Conservation (phyloP, 2,888 invertebrate genomes). For the Thecophora atra region DNA sequence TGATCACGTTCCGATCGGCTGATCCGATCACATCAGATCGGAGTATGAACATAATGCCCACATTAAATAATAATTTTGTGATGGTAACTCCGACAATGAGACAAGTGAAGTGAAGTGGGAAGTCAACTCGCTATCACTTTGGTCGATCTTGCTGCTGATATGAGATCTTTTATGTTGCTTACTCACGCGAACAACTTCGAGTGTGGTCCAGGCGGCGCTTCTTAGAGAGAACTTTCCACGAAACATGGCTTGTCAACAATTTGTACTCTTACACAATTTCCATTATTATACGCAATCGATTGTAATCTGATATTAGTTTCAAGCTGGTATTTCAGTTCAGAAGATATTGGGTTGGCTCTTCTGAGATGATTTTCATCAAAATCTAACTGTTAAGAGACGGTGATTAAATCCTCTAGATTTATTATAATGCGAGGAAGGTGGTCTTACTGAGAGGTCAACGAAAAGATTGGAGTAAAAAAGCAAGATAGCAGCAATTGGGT, state of each 20-base stretch:
- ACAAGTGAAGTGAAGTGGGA: no score
- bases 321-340: not conserved
- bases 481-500: no score
- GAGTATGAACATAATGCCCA: constrained; percentile 14
- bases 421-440: no score
- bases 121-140: not conserved
- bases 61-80: constrained; percentile 19
- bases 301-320: not conserved
- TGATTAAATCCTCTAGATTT: no score
- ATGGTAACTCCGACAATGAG: no score
- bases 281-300: not conserved
- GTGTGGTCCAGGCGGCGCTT: constrained; percentile 19
- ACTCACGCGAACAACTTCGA: constrained; percentile 9
- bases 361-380: not conserved
- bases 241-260: constrained; percentile 10
- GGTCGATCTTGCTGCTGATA: constrained; percentile 15
- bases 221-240: not conserved
- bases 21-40: constrained; percentile 6
- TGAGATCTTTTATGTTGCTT: not conserved
- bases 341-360: not conserved
- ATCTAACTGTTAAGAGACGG: not conserved
- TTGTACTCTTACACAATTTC: not conserved
- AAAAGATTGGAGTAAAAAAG: not conserved
- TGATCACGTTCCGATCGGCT: not conserved
- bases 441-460: not conserved